Conservation (phyloP, 2,797 vertebrate species). For the Orientallactaga sibirica region DNA sequence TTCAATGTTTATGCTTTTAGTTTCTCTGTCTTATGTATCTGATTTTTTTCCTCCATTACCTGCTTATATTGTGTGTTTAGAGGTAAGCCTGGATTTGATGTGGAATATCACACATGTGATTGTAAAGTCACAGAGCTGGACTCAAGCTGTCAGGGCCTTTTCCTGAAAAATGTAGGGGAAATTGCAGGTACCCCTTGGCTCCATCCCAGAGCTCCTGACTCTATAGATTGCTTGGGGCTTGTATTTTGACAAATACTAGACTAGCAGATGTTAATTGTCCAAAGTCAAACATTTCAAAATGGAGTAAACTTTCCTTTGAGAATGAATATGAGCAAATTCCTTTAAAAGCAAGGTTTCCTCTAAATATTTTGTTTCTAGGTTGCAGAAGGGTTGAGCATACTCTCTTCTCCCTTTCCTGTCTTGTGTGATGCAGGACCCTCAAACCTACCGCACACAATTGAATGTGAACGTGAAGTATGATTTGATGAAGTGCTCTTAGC, state of each 20-base stretch:
- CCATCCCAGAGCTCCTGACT: not conserved
- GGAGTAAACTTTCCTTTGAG: slow-evolving; percentile 40
- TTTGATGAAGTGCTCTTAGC: slow-evolving; percentile 58
- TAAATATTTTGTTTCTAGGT: not conserved
- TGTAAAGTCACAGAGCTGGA: not conserved
- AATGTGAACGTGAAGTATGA: slow-evolving; percentile 30
- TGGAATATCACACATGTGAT: not conserved
- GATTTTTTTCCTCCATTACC: slow-evolving; percentile 23
- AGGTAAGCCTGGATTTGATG: not conserved
- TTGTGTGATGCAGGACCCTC: not conserved
- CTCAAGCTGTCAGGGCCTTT: not conserved
- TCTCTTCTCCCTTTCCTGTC: not conserved
- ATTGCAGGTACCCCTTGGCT: not conserved
- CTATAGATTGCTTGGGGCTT: not conserved
- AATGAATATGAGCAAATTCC: not conserved
- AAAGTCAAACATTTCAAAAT: slow-evolving; percentile 52
- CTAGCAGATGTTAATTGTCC: not conserved
- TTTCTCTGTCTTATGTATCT: not conserved
- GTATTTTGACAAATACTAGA: slow-evolving; percentile 27
- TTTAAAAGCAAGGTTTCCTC: slow-evolving; percentile 33
- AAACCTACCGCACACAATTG: not conserved
- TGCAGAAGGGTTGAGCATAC: not conserved
- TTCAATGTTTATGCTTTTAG: slow-evolving; percentile 22
- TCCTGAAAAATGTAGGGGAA: not conserved
- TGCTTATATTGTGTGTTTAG: not conserved